A percentile compares a stretch with the other conserved stretches of the same genome.
These are phyloP conservation scores for Irena cyanogastra DNA, from an alignment of 2,113 vertebrate species.

Conservation along the genomic window DNA sequence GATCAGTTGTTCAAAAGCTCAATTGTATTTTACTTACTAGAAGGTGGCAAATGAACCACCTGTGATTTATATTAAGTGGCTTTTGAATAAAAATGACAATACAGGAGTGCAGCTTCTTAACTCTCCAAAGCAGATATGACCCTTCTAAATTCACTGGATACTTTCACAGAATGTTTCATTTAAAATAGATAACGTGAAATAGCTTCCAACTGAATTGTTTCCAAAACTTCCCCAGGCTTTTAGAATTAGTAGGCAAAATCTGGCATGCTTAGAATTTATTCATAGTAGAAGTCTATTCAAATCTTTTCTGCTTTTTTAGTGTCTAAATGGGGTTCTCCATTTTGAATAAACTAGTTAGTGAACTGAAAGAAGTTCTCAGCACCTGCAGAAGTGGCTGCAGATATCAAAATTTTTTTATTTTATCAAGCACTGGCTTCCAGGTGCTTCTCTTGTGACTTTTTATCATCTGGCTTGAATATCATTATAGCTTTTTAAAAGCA, in stretches of 20 bases:
- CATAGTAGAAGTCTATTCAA: background rate
- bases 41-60: background rate
- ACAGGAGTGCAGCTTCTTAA: background rate
- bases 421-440: background rate
- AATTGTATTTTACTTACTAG: background rate
- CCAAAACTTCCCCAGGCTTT: background rate
- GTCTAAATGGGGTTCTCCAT: background rate
- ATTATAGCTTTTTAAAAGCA: background rate
- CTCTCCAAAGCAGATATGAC: background rate
- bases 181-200: background rate
- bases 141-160: background rate
- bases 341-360: slow-evolving; percentile 15
- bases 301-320: background rate
- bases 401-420: slow-evolving; percentile 15
- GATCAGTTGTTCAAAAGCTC: background rate
- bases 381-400: slow-evolving; percentile 42
- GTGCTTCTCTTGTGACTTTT: background rate
- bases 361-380: slow-evolving; percentile 17
- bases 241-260: slow-evolving; percentile 3
- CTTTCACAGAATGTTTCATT: background rate
- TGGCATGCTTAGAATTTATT: slow-evolving; percentile 21
- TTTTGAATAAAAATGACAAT: background rate
- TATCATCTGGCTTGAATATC: background rate
- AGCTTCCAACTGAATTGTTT: slow-evolving; percentile 14
- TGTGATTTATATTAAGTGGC: background rate